Conservation (phyloP, 2,113 vertebrate genomes). For the Thunnus thynnus region DNA sequence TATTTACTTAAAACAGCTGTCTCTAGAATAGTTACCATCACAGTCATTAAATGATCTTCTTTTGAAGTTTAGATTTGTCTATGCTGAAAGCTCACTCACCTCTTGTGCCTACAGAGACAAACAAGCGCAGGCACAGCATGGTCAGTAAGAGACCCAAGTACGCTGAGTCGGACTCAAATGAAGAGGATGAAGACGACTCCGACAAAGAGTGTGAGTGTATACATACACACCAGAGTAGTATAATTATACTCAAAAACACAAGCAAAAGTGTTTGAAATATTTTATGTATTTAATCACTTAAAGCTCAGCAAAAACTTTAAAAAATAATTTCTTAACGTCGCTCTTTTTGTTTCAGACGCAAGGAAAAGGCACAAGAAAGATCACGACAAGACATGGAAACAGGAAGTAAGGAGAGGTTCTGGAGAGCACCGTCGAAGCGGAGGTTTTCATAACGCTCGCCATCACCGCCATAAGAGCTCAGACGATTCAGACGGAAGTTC, state of each 20-base stretch:
- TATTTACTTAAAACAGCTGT: neutral
- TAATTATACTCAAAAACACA: too few relatives aligned
- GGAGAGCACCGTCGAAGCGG: conserved; percentile 85
- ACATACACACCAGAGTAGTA: too few relatives aligned
- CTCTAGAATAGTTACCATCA: neutral
- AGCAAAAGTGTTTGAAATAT: too few relatives aligned
- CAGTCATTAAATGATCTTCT: neutral
- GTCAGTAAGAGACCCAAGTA: conserved; percentile 95
- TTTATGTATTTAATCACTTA: too few relatives aligned
- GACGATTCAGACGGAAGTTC: conserved; percentile 88
- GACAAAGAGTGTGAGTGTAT: conserved; percentile 89
- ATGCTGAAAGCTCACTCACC: conserved; percentile 88
- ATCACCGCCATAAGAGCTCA: conserved; percentile 78
- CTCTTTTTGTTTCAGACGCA: conserved; percentile 82
- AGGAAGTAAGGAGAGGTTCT: conserved; percentile 87
- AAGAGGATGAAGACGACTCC: conserved; percentile 81
- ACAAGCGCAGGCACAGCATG: conserved; percentile 94
- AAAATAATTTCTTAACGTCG: neutral
- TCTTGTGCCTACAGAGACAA: conserved; percentile 91
- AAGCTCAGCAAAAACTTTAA: too few relatives aligned
- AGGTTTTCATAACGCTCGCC: conserved; percentile 49
- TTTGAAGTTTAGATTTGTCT: conserved; percentile 61
- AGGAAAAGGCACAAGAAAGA: conserved; percentile 90
- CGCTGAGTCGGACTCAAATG: conserved; percentile 91
- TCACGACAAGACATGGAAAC: conserved; percentile 89